Base-by-base conservation (phyloP, 2,797 vertebrate genomes). In the Thalassophryne amazonica region DNA sequence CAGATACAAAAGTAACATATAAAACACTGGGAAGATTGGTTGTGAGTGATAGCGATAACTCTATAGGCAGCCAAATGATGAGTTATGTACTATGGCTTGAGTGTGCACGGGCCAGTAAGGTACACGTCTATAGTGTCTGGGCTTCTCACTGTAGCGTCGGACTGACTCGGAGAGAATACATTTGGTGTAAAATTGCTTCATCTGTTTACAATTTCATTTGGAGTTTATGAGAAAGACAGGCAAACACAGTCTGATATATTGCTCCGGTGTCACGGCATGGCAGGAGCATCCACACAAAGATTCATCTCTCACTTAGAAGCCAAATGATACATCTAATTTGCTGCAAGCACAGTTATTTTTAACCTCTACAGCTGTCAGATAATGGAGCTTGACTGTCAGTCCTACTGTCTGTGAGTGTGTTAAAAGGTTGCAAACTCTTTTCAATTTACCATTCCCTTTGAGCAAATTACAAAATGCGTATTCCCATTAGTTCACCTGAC, bases 311-410 rank as follows among this genome's bases (percentile, higher is more conserved):
- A 88, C 88, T 91, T 89, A 89, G 88, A 90, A 89, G 88, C 87
- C 87, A 89, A 91, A 90, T 89, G 87, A 90, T 91, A 89, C 85
- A 80, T 91, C 89, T 91, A 91, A 92, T 91, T 91, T 90, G 86
- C 86, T 83, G 86, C 76, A 46, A 91, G 88, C 84, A 73, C 65
- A 73, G 88, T 88, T 91, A 92, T 91, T 91, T 91, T 91, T 91
- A 91, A 91, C 88, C 88, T 88, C 84, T 88, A 81, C 85, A 84
- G 88, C 90, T 91, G 91, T 89, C 91, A 92, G 87, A 88, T 89
- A 89, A 90, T 83, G 79, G 82, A 78, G 87, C 85, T 83, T 83
- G 83, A 85, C 89, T 91, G 86, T 90, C 89, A 89, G 83, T 49
- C 36, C 63, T 56, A 65, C 74, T 74, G 86, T 85, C 77, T 79